These are phyloP conservation scores for Epistrophe grossulariae DNA, from an alignment of 2,888 invertebrate species.

Conservation along the genomic window DNA sequence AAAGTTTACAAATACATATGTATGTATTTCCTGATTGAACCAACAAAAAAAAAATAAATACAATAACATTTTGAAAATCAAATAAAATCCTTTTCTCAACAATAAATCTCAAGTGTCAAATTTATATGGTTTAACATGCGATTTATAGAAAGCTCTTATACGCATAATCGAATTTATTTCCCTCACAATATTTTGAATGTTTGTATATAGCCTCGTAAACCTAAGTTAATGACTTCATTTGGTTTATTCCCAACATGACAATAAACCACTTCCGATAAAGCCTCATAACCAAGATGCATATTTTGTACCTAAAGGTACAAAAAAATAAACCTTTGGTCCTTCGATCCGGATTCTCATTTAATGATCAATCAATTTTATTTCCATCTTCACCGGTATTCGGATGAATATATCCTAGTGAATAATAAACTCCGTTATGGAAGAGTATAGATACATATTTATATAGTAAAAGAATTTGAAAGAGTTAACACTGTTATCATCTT, in stretches of 20 bases:
- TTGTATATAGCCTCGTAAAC: slow-evolving; percentile 23
- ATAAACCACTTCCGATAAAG: slow-evolving; percentile 17
- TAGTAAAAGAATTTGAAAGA: not conserved
- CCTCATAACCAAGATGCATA: slow-evolving; percentile 21
- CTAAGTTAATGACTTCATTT: slow-evolving; percentile 35
- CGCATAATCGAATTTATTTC: slow-evolving; percentile 27
- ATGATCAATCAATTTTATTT: slow-evolving; percentile 66
- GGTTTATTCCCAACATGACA: slow-evolving; percentile 38
- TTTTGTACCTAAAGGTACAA: not conserved
- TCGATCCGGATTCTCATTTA: slow-evolving; percentile 41
- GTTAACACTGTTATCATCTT: not conserved
- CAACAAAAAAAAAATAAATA: not conserved
- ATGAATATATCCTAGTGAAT: slow-evolving; percentile 8
- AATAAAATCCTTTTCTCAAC: not conserved
- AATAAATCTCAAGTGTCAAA: slow-evolving; percentile 15
- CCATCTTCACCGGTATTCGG: not conserved
- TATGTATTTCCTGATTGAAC: not conserved
- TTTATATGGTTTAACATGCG: not conserved
- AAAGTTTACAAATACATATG: too few relatives aligned
- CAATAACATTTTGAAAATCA: not conserved
- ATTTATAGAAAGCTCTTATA: not conserved
- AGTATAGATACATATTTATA: not conserved
- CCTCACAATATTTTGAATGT: slow-evolving; percentile 14
- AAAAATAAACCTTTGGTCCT: slow-evolving; percentile 19
- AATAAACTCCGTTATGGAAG: slow-evolving; percentile 21